Percentiles rank a stretch among this genome's conserved stretches.
Evolutionary conservation across 2,113 vertebrate species (phyloP).

Genomic region (Chiloscyllium plagiosum): DNA sequence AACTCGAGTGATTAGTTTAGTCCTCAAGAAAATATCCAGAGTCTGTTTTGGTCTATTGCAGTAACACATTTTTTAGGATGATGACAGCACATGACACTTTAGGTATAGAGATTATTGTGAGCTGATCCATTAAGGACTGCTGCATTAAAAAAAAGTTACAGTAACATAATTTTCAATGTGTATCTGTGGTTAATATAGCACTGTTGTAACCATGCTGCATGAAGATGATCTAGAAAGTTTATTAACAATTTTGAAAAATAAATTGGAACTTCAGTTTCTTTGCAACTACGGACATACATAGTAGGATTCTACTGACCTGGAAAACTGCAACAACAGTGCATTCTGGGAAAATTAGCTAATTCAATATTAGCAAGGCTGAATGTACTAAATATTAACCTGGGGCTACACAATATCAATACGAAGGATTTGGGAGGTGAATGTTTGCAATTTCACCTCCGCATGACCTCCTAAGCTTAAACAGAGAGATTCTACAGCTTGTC

Average conservation of each 20-base stretch:
- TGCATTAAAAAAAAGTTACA: constrained; percentile 35
- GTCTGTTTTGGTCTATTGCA: not conserved
- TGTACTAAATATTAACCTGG: not conserved
- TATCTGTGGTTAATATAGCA: constrained; percentile 52
- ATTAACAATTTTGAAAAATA: not conserved
- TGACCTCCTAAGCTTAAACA: not conserved
- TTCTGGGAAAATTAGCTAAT: not conserved
- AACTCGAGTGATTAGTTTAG: not conserved
- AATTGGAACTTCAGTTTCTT: constrained; percentile 23
- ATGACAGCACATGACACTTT: not conserved
- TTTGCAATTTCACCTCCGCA: not conserved
- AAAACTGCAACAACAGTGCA: not conserved
- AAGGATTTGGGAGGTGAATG: constrained; percentile 17
- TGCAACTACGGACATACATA: not conserved
- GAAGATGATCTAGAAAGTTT: constrained; percentile 42
- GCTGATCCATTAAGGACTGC: not conserved
- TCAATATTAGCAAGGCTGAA: not conserved
- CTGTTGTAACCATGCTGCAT: constrained; percentile 43
- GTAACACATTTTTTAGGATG: not conserved
- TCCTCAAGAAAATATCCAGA: not conserved
- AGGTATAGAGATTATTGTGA: not conserved
- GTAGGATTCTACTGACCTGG: not conserved
- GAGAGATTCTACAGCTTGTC: not conserved
- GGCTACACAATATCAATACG: not conserved
- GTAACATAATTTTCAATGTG: constrained; percentile 50